Conservation (phyloP, 2,113 vertebrate genomes). For the Microcebus jonahi region DNA sequence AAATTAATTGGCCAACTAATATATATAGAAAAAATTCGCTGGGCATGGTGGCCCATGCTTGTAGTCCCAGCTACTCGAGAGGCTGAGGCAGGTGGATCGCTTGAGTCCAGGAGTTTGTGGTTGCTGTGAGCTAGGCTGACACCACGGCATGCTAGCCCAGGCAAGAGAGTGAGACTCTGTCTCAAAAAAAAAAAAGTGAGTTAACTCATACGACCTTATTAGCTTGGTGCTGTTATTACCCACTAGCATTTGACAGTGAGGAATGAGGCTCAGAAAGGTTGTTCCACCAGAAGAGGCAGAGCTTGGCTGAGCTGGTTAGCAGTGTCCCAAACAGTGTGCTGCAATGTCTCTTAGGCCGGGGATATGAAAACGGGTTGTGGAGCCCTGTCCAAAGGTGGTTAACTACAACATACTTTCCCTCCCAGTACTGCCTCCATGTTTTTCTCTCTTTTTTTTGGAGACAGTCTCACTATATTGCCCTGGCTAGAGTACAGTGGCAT, state of each 20-base stretch:
- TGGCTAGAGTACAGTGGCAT: no score
- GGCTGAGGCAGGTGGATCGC: no score
- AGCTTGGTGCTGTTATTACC: not conserved
- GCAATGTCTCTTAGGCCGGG: not conserved
- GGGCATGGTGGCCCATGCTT: no score
- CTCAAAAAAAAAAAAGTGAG: not conserved
- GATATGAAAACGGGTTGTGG: not conserved
- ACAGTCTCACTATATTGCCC: no score
- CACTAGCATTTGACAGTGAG: not conserved
- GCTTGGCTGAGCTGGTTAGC: not conserved
- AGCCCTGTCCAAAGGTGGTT: not conserved
- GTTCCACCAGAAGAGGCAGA: not conserved
- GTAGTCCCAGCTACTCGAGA: no score
- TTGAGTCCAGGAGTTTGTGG: no score
- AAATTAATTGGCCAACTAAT: no score
- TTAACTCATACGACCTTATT: not conserved
- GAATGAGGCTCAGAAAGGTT: not conserved
- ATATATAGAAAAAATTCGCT: no score
- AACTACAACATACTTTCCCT: not conserved
- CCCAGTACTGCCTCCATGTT: not conserved
- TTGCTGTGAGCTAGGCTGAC: no score
- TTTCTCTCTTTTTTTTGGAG: not conserved
- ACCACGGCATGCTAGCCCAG: no score
- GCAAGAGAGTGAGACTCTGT: no score
- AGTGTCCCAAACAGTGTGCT: not conserved